Percentiles rank a stretch among this genome's conserved stretches.
Conservation (phyloP, 1,140 invertebrate species). For the Apis dorsata region DNA sequence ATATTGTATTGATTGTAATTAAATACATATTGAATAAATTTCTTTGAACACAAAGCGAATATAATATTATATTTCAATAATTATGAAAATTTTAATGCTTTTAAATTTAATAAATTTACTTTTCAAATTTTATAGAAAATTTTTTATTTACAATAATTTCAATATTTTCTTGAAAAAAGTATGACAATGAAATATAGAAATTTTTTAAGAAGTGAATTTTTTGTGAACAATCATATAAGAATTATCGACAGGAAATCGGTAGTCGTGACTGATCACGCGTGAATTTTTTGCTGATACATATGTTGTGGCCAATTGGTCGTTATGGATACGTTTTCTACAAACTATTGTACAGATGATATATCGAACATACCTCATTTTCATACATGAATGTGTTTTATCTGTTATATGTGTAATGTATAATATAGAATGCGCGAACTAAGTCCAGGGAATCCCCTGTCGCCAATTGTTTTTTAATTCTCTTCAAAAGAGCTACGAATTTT, state of each 20-base stretch:
- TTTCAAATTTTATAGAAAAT: neutral
- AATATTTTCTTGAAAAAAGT: neutral
- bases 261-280: slow-evolving; percentile 61
- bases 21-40: neutral
- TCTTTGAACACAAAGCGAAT: slow-evolving; percentile 7
- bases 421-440: slow-evolving; percentile 43
- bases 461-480: slow-evolving; percentile 65
- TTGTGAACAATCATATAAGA: neutral
- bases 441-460: slow-evolving; percentile 39
- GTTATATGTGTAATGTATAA: slow-evolving; percentile 36
- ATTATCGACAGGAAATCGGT: slow-evolving; percentile 37
- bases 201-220: too few species aligned
- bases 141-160: neutral
- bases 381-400: slow-evolving; percentile 7
- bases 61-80: neutral
- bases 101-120: neutral
- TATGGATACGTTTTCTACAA: slow-evolving; percentile 66
- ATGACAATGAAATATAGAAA: neutral
- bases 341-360: slow-evolving; percentile 38
- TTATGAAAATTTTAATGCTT: neutral
- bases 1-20: neutral
- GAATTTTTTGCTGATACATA: slow-evolving; percentile 36
- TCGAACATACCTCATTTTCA: slow-evolving; percentile 52
- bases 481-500: slow-evolving; percentile 15
- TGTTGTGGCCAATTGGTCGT: slow-evolving; percentile 70